Conservation (phyloP, 2,888 invertebrate species). For the Steinernema carpocapsae region DNA sequence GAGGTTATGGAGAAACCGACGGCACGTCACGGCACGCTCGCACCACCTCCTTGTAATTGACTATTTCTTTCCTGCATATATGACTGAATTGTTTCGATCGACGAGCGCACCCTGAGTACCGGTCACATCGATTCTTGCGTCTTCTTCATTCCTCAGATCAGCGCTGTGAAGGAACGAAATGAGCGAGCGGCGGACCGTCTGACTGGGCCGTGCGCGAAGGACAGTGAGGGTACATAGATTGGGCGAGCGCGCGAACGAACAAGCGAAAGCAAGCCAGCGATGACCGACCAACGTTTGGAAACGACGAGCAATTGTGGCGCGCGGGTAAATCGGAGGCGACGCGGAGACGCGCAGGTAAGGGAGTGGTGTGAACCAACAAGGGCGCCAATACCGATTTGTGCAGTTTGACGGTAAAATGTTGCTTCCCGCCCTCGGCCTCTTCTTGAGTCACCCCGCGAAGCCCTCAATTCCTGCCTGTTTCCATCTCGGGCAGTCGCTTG, state of each 20-base stretch:
- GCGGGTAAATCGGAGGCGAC: slow-evolving; percentile 20
- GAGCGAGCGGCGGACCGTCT: too few relatives aligned
- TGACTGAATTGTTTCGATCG: not conserved
- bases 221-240: slow-evolving; percentile 14
- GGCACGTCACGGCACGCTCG: not conserved
- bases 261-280: slow-evolving; percentile 24
- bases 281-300: slow-evolving; percentile 18
- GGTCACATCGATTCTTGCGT: slow-evolving; percentile 21
- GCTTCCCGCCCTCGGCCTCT: too few relatives aligned
- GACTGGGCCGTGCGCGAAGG: slow-evolving; percentile 21
- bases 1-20: too few relatives aligned
- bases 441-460: too few relatives aligned
- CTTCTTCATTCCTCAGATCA: not conserved
- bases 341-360: not conserved
- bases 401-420: too few relatives aligned
- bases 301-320: slow-evolving; percentile 8
- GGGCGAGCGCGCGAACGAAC: slow-evolving; percentile 28
- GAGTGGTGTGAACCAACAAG: not conserved
- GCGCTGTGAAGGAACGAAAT: slow-evolving; percentile 5
- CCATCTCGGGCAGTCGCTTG: too few relatives aligned
- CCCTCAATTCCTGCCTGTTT: too few relatives aligned
- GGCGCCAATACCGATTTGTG: slow-evolving; percentile 3
- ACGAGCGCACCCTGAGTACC: not conserved
- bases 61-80: not conserved
- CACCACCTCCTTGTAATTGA: not conserved